These are phyloP conservation scores for Mionectes olivaceus DNA, from an alignment of 2,797 vertebrate genomes.

Conservation along the genomic window DNA sequence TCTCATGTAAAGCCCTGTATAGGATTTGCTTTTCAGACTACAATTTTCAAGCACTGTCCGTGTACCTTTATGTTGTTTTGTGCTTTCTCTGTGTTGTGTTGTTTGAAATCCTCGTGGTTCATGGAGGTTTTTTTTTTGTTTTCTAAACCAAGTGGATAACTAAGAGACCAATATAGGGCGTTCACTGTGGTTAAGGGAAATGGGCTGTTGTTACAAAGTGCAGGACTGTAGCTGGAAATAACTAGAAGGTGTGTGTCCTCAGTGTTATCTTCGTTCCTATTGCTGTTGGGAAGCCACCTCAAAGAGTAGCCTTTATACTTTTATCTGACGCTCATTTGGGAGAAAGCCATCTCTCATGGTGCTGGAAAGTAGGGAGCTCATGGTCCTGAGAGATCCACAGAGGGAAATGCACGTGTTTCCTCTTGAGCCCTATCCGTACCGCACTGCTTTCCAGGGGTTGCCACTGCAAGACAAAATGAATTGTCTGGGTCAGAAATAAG, in stretches of 20 bases:
- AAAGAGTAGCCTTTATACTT: conserved; percentile 41
- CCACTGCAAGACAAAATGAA: not conserved
- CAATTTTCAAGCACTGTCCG: not conserved
- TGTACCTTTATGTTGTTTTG: not conserved
- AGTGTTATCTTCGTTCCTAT: not conserved
- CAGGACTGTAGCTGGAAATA: not conserved
- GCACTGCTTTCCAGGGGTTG: not conserved
- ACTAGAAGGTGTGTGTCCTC: not conserved
- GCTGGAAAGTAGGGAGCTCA: not conserved
- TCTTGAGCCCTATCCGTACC: not conserved
- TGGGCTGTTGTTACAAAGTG: not conserved
- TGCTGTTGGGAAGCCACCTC: conserved; percentile 16
- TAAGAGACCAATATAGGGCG: rapidly evolving
- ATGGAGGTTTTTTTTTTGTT: not conserved
- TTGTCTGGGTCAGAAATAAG: conserved; percentile 6
- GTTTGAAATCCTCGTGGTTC: not conserved
- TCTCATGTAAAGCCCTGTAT: rapidly evolving
- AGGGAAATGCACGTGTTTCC: not conserved
- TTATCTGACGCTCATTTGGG: not conserved
- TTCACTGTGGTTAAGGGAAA: not conserved
- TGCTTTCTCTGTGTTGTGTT: rapidly evolving
- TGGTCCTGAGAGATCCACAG: not conserved
- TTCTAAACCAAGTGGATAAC: not conserved
- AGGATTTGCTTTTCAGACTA: not conserved
- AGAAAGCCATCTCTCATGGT: not conserved